Conservation (phyloP, 2,888 invertebrate genomes). For the Temnothorax rugatulus region DNA sequence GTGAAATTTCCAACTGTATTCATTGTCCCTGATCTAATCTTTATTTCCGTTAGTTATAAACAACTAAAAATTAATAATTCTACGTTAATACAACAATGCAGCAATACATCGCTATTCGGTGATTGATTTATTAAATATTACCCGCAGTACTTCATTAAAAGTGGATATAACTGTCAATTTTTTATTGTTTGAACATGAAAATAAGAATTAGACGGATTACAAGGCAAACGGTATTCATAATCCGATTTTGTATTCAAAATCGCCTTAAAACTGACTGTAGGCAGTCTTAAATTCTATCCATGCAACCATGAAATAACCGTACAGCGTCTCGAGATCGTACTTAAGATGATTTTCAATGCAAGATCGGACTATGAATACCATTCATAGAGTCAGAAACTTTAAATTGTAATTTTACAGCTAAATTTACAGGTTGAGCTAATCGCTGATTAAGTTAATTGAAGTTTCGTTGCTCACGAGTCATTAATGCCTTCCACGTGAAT, state of each 20-base stretch:
- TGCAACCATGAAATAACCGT: too few species aligned
- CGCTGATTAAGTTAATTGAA: not conserved
- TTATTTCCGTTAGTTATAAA: not conserved
- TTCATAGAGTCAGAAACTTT: not conserved
- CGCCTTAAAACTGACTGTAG: too few species aligned
- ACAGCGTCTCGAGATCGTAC: too few species aligned
- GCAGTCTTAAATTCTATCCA: too few species aligned
- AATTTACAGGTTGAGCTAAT: not conserved
- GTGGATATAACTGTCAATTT: not conserved
- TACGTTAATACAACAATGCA: not conserved
- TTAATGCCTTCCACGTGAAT: not conserved
- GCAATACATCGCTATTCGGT: too few species aligned
- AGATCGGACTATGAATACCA: too few species aligned
- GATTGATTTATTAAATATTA: not conserved
- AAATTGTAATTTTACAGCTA: not conserved
- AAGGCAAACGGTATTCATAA: too few species aligned
- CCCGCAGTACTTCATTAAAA: not conserved
- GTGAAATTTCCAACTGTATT: not conserved
- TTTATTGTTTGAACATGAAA: not conserved
- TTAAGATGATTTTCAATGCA: too few species aligned
- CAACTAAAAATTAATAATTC: not conserved
- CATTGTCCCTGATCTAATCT: not conserved
- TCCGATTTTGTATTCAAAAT: too few species aligned
- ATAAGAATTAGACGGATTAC: not conserved
- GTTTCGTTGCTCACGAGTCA: not conserved